Conservation (phyloP, 2,797 vertebrate genomes). For the Dipus sagitta region DNA sequence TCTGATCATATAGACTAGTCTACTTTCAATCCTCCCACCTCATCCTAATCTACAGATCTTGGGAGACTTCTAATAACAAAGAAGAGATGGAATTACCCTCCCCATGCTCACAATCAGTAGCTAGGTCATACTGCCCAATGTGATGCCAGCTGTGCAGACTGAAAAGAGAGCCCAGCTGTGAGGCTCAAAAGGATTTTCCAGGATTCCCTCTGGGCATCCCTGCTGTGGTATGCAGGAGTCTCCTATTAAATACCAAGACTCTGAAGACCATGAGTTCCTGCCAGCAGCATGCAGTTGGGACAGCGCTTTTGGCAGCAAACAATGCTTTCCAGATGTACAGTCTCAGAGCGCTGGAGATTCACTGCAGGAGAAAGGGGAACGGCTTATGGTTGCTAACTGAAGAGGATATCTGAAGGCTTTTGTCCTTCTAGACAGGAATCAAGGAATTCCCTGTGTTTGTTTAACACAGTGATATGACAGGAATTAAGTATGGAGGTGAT, state of each 20-base stretch:
- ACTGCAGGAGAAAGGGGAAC: neutral
- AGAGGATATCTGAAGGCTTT: neutral
- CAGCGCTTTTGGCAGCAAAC: conserved; percentile 2
- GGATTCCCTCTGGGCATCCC: conserved; percentile 43
- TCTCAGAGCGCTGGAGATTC: neutral
- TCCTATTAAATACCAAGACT: conserved; percentile 69
- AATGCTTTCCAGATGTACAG: conserved; percentile 74
- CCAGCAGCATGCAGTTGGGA: conserved; percentile 18
- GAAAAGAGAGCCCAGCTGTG: conserved; percentile 48
- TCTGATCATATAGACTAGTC: no score
- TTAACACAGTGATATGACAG: conserved; percentile 29
- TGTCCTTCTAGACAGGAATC: neutral
- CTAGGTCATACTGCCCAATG: neutral
- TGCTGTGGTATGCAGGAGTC: neutral
- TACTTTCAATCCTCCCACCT: neutral
- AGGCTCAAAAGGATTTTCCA: conserved; percentile 46
- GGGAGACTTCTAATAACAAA: neutral
- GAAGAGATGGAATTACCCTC: neutral
- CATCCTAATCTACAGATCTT: neutral
- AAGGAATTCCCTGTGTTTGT: conserved; percentile 38
- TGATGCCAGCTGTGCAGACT: neutral
- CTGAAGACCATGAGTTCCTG: conserved; percentile 54
- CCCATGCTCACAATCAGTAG: neutral
- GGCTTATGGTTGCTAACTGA: neutral
- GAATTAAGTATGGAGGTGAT: neutral